Conservation (phyloP, 2,888 invertebrate species). For the Leucophora obtusa region DNA sequence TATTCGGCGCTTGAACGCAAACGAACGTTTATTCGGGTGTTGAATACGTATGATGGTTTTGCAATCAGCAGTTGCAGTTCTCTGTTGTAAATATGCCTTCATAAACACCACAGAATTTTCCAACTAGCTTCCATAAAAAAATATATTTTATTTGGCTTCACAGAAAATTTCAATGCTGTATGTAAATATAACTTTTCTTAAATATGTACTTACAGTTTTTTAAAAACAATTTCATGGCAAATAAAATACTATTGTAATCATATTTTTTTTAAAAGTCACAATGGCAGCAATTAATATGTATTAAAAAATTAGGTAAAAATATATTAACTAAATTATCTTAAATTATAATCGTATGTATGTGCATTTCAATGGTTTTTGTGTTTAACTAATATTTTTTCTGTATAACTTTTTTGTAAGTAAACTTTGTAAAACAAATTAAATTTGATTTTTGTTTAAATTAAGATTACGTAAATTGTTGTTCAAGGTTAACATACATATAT, state of each 20-base stretch:
- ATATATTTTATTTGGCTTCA: no score
- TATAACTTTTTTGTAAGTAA: background rate
- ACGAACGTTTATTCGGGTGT: no score
- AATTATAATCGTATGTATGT: background rate
- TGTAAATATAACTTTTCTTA: no score
- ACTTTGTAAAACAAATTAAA: background rate
- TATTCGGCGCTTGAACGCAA: no score
- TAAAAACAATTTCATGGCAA: background rate
- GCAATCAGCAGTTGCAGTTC: no score
- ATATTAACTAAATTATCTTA: background rate
- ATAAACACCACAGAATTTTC: no score
- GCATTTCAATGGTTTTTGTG: background rate
- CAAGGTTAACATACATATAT: slow-evolving; percentile 11
- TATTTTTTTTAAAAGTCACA: background rate
- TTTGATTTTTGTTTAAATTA: background rate
- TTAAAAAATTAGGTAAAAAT: background rate
- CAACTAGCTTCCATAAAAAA: no score
- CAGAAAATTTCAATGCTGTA: no score
- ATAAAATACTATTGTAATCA: background rate
- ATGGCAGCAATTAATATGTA: background rate
- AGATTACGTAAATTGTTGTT: slow-evolving; percentile 5
- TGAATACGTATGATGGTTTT: no score
- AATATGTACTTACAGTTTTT: background rate
- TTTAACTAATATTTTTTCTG: background rate
- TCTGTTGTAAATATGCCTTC: no score